These are phyloP conservation scores for Lepidocolaptes lacrymiger DNA, from an alignment of 2,797 vertebrate species.

Conservation along the genomic window DNA sequence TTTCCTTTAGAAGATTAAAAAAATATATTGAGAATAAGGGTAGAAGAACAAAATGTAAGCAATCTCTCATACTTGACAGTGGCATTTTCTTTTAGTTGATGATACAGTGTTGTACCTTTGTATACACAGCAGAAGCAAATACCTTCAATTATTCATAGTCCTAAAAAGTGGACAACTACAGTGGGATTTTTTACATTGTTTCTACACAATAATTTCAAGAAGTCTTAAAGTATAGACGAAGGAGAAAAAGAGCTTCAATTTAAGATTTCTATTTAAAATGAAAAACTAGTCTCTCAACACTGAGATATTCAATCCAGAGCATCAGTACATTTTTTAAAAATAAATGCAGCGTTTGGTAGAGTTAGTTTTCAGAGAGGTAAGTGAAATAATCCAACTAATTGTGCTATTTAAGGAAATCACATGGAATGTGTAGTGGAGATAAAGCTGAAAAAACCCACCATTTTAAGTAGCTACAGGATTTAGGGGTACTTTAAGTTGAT, in stretches of 20 bases:
- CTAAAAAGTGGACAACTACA: not conserved
- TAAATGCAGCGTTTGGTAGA: not conserved
- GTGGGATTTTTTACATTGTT: not conserved
- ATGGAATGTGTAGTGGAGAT: not conserved
- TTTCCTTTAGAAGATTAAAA: conserved; percentile 78
- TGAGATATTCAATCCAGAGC: not conserved
- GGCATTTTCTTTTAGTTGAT: not conserved
- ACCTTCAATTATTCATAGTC: not conserved
- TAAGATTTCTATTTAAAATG: not conserved
- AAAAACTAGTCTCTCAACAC: not conserved
- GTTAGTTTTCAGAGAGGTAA: not conserved
- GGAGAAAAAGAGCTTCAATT: not conserved
- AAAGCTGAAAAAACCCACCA: not conserved
- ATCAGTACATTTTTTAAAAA: not conserved
- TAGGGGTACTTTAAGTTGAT: not conserved
- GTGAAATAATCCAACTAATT: not conserved
- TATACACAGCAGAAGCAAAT: not conserved
- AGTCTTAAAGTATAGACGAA: not conserved
- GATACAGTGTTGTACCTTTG: not conserved
- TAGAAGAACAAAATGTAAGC: not conserved
- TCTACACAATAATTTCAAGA: not conserved
- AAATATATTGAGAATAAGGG: not conserved
- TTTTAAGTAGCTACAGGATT: not conserved
- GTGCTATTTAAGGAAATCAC: not conserved
- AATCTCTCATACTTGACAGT: not conserved